Base-by-base conservation (phyloP, 2,888 invertebrate genomes). In the Stictocephala bisonia region DNA sequence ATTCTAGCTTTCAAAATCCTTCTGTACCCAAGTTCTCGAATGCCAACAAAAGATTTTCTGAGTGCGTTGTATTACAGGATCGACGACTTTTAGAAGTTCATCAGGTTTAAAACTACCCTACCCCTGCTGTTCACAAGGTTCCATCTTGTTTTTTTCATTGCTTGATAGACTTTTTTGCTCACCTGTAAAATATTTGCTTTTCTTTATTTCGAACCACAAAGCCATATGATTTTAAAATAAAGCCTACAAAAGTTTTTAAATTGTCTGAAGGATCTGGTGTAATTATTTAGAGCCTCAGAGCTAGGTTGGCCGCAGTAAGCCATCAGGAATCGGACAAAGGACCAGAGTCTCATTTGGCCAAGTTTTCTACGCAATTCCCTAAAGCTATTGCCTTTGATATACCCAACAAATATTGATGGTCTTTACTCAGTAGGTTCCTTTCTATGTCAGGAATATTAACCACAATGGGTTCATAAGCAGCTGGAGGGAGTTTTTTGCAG, bases 31-130 rank as follows among this genome's bases (percentile, higher is more conserved):
- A 44, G 44, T 22, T 64, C 64, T 15, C 44, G 24, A 44, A 64
- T 44, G 71, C 29, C 24, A 75, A 50, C 60, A 78, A 29, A 11
- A 75, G 35, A 48, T 77, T 77, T 66, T 76, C 74, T 27, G 72
- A 60, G 41, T 77, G 77, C 72, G 64, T 72, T 78, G 56, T 31
- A 78, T 78, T 18, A 79, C 78, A 26, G 77, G 74, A 75, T 79
- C 76, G 6, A 80, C 72, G 11, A 80, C 70, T 9, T 70, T 74
- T 64, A 75, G 29, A 69, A 74, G 6, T 35, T 58, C 22, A 48
- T 48, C 50, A 9, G 22, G 20, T n/a, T n/a, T n/a, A n/a, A n/a
- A n/a, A n/a, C n/a, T n/a, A n/a, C n/a, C n/a, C n/a, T n/a, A n/a
- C n/a, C n/a, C n/a, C n/a, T n/a, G n/a, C n/a, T n/a, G n/a, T n/a